Evolutionary conservation across 37 sponge, comb jelly and placozoan genomes (phyloP).

Genomic region (Mnemiopsis leidyi): DNA sequence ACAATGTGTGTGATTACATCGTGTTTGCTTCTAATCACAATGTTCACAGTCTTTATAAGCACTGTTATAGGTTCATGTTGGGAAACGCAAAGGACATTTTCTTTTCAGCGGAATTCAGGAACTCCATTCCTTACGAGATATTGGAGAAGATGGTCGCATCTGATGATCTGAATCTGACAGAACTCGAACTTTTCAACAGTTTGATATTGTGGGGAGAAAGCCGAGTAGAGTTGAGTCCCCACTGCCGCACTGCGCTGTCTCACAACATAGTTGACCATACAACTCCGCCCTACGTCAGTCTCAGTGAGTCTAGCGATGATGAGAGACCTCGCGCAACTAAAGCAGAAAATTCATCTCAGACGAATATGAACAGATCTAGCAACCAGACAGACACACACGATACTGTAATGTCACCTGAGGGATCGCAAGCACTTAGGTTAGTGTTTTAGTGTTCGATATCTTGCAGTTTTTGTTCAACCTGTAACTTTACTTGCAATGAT

Average conservation of each 20-base stretch:
- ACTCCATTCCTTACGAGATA: slow-evolving; percentile 47
- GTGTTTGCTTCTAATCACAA: slow-evolving; percentile 42
- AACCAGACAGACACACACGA: background rate
- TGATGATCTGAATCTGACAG: slow-evolving; percentile 47
- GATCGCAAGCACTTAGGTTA: slow-evolving; percentile 33
- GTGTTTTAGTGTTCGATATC: no score
- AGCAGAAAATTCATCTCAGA: background rate
- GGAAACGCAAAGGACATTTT: slow-evolving; percentile 64
- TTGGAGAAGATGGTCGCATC: slow-evolving; percentile 63
- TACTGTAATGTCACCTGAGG: slow-evolving; percentile 12
- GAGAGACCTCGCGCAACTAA: background rate
- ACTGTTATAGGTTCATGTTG: slow-evolving; percentile 57
- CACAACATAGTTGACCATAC: slow-evolving; percentile 39
- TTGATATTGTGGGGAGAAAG: slow-evolving; percentile 36
- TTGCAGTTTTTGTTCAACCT: no score
- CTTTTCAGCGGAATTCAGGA: slow-evolving; percentile 1
- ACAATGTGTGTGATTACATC: slow-evolving; percentile 30
- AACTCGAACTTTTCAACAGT: slow-evolving; percentile 49
- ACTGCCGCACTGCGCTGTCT: slow-evolving; percentile 23
- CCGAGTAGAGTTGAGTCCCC: slow-evolving; percentile 42
- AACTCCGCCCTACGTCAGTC: background rate
- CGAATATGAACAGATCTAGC: no score
- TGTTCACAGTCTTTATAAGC: slow-evolving; percentile 53
- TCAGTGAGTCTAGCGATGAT: slow-evolving; percentile 48
- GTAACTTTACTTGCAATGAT: no score